phyloP scores from a whole-genome alignment of 2,113 vertebrate species.

The Steatornis caripensis region DNA sequence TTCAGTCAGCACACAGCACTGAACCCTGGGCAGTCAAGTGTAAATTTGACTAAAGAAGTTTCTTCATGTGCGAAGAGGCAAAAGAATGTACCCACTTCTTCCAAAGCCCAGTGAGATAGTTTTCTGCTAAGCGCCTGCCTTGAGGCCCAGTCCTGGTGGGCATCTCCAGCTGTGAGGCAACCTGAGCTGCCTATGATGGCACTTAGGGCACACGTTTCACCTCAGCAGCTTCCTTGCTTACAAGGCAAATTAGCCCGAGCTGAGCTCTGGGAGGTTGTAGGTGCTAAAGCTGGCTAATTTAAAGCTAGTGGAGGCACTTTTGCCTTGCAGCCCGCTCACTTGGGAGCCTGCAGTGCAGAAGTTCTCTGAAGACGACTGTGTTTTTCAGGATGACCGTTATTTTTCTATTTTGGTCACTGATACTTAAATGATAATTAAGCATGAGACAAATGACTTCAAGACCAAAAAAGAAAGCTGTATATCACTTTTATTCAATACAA shows the following conservation, averaged over 20 bases:
- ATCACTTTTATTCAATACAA: slow-evolving; percentile 47
- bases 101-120: neutral
- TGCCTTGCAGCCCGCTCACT: neutral
- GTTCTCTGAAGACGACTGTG: neutral
- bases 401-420: neutral
- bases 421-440: slow-evolving; percentile 31
- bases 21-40: neutral
- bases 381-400: neutral
- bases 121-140: neutral
- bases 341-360: neutral
- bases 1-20: neutral
- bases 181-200: neutral
- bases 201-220: neutral
- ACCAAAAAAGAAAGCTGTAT: slow-evolving; percentile 16
- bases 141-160: neutral
- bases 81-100: fast-evolving
- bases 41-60: neutral
- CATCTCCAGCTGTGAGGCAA: neutral
- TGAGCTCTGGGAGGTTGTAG: neutral
- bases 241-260: neutral
- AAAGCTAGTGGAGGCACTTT: neutral
- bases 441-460: slow-evolving; percentile 21
- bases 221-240: neutral
- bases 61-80: fast-evolving
- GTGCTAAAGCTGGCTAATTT: neutral